Evolutionary conservation across 2,888 invertebrate genomes (phyloP), one percentile per base, ranked within the genome.

Genomic region (Baccha elongata): DNA sequence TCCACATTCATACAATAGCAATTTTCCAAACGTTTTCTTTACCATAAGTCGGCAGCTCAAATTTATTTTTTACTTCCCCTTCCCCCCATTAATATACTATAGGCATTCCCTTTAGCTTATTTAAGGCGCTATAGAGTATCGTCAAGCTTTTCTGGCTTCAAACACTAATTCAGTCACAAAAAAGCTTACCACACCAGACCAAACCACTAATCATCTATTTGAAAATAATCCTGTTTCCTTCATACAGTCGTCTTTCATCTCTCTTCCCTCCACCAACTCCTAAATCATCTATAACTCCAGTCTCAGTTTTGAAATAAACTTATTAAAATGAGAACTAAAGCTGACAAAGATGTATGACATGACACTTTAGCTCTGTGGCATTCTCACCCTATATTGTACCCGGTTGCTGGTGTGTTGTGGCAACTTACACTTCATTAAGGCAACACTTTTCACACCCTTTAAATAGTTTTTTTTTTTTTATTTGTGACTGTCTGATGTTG

Each of bases 361-460:
- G 72, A 72, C 83, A 83, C 68, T 60, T 60, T 55, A 55, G 52
- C 74, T 69, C 17, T 55, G 23, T 55, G 21, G 46, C 46, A 29
- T n/a, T 48, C 53, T 44, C 55, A 48, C 62, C 37, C 62, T 19
- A 13, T 21, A 4, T 1, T 7, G 8, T 8, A 32, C 3, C 29
- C 7, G 6, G 8, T 32, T 23, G 15, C 42, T 55, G 48, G 37
- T 60, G 53, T 42, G 26, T 40, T 71, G 60, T 55, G 76, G 76
- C 71, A 81, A 75, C 75, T 81, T 71, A 78, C 78, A 83, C 83
- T 78, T 83, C 78, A 83, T 83, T 83, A 78, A 73, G 72, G 42
- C 29, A 83, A 58, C 78, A 83, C 83, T 83, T 78, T 83, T 83
- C 83, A 83, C 83, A 83, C 83, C 83, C 83, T 58, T 58, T 21